Percentiles rank a stretch among this genome's conserved stretches.
phyloP scores from a whole-genome alignment of 1,140 invertebrate genomes.

The Cyphomyrmex costatus region DNA sequence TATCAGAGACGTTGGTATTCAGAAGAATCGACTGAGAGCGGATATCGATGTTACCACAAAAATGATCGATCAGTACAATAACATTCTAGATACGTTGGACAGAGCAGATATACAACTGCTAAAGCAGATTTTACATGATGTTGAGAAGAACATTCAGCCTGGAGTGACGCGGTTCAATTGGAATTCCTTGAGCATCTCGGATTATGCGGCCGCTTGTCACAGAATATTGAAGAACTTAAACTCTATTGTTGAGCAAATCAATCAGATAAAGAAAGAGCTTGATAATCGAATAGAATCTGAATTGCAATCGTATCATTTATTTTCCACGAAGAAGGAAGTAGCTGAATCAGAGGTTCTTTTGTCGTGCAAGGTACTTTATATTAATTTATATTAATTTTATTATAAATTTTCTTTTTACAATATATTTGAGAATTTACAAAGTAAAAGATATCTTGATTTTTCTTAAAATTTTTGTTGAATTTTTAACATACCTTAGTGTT shows the following conservation, averaged over 20 bases:
- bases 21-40: conserved; percentile 89
- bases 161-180: conserved; percentile 94
- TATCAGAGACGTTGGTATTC: conserved; percentile 90
- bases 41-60: conserved; percentile 88
- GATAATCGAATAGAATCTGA: conserved; percentile 87
- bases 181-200: conserved; percentile 93
- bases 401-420: neutral
- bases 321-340: conserved; percentile 81
- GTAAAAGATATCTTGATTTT: no score
- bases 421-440: no score
- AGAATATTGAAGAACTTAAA: conserved; percentile 88
- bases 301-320: conserved; percentile 88
- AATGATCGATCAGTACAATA: conserved; percentile 89
- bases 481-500: no score
- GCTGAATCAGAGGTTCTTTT: conserved; percentile 57
- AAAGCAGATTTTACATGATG: conserved; percentile 90
- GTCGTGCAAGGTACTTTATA: conserved; percentile 78
- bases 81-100: conserved; percentile 88
- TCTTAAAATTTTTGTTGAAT: no score
- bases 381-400: neutral
- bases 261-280: conserved; percentile 92
- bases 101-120: conserved; percentile 90
- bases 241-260: conserved; percentile 91
- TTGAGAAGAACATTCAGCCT: conserved; percentile 92
- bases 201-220: conserved; percentile 89